Evolutionary conservation across 2,113 vertebrate genomes (phyloP), one percentile per base, ranked within the genome.

Genomic region (Coreoperca whiteheadi): DNA sequence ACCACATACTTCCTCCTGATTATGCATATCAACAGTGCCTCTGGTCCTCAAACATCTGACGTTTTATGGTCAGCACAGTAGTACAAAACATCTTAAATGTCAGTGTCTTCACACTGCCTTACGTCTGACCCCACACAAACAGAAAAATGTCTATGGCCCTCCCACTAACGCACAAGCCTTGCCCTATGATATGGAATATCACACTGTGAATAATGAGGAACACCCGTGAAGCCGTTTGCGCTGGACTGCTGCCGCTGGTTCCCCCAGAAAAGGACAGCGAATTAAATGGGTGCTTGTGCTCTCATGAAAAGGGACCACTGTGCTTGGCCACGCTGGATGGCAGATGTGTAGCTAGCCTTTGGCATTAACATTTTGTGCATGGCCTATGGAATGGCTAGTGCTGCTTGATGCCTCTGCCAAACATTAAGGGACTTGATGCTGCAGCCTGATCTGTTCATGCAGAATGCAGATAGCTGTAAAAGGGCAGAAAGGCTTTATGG

Each of bases 201-300:
- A 73, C 79, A 43, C 74, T 75, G 83, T 81, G 91, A 88, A 93
- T 93, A 91, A 91, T 92, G 80, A 92, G 86, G 87, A 91, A 90
- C 91, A 87, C 90, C 90, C 82, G 88, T 76, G 85, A 80, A 80
- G 88, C 57, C 68, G 39, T 91, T 77, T 77, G 83, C 79, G 2
- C 81, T 28, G 75, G 74, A 69, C 64, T 30, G 74, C 85, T 82
- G 87, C 71, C 79, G 10, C 71, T 66, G 74, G 37, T 63, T 70
- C 23, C 74, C 61, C 64, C 61, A 63, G 84, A 74, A 87, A 87
- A 85, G 88, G 82, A 88, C 83, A 87, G 80, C 74, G 34, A 37
- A 84, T 94, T 82, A 94, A 94, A 93, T 66, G 92, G 88, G 53
- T 50, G 87, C 89, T 91, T 93, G 93, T 94, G 92, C 85, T 88